Base-by-base conservation (phyloP, 2,888 invertebrate genomes). In the Dolomedes plantarius region DNA sequence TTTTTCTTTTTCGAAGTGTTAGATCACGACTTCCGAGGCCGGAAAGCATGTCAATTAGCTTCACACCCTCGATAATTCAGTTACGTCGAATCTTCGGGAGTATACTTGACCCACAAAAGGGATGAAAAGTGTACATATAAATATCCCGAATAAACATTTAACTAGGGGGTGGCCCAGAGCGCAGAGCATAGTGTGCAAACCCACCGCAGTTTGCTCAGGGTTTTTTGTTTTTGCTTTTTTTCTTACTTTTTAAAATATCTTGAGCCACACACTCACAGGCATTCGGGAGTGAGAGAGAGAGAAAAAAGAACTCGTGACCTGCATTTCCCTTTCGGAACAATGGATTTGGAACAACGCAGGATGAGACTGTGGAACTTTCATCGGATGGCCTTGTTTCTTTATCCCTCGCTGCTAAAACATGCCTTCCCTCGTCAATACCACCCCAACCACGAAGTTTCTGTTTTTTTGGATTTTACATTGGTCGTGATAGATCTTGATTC, bases 341-440 rank as follows among this genome's bases (percentile, higher is more conserved):
- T 82, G 65, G 75, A 82, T 82, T 19, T 82, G 71, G 82, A 82
- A 82, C 82, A 82, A 71, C 69, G 41, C 56, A 68, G 65, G 82
- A 82, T 69, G 82, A 75, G 69, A 69, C 46, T 41, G 69, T 11
- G 71, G 31, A 28, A 71, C 28, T 75, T 69, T 82, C 75, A 74
- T 67, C 67, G 56, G 56, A 29, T 82, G 82, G 67, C 81, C 74
- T 81, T 81, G 62, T 75, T 82, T 82, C 19, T 56, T 23, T 23
- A 56, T 16, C 9, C 16, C 46, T 7, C 46, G 36, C 36, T 9
- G n/a, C n/a, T n/a, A 11, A n/a, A 46, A 2, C 46, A 2, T 46
- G 46, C 23, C 23, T 23, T 56, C 56, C 56, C 56, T 56, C 56
- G 56, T 56, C 56, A 56, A 56, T 46, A 46, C 46, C 36, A 36